phyloP scores from a whole-genome alignment of 2,113 vertebrate genomes.

The Oncorhynchus mykiss region DNA sequence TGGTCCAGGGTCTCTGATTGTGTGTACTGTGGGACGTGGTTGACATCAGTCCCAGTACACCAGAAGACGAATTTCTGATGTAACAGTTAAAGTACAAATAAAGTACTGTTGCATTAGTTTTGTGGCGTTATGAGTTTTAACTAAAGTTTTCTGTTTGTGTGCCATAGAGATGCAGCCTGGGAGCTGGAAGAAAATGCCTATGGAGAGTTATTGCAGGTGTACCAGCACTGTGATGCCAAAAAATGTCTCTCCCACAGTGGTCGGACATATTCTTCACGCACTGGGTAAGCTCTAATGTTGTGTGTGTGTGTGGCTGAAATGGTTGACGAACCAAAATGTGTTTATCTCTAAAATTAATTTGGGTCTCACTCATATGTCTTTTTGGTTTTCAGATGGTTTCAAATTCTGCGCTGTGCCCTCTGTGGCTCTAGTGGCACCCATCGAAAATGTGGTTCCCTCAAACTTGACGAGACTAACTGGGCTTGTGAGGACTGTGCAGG shows the following conservation, averaged over 20 bases:
- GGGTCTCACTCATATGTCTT: neutral
- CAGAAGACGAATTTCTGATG: too few relatives aligned
- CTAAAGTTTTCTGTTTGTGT: neutral
- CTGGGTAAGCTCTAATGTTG: constrained; percentile 72
- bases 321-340: neutral
- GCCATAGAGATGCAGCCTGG: constrained; percentile 92
- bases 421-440: constrained; percentile 94
- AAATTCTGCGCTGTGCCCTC: constrained; percentile 86
- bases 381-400: constrained; percentile 78
- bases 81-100: too few relatives aligned
- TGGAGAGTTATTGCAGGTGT: constrained; percentile 86
- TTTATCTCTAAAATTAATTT: neutral
- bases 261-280: constrained; percentile 78
- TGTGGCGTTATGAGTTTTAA: too few relatives aligned
- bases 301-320: neutral
- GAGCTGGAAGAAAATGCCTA: constrained; percentile 95
- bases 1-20: too few relatives aligned
- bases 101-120: too few relatives aligned
- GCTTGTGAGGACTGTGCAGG: constrained; percentile 84
- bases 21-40: neutral
- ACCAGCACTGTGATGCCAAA: constrained; percentile 82
- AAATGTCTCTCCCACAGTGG: constrained; percentile 82
- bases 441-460: constrained; percentile 83
- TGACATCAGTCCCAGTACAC: neutral
- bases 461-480: constrained; percentile 80